These are phyloP conservation scores for Halichoerus grypus DNA, from an alignment of 2,113 vertebrate species.

Conservation along the genomic window DNA sequence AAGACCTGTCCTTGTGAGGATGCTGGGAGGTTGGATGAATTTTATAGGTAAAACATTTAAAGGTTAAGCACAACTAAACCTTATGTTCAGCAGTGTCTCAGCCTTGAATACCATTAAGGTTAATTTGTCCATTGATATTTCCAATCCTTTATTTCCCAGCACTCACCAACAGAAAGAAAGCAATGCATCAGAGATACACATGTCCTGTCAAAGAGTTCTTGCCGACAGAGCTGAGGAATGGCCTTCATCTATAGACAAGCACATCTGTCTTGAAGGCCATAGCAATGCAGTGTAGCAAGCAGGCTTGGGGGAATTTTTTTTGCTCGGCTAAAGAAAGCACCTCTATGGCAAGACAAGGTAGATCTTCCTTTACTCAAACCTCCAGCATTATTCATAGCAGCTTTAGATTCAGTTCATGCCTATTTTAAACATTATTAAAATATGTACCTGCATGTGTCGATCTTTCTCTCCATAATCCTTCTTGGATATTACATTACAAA, in stretches of 20 bases:
- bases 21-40: neutral
- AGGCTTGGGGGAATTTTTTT: too few species aligned
- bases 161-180: neutral
- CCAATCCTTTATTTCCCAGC: neutral
- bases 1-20: neutral
- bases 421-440: conserved; percentile 48
- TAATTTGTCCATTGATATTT: neutral
- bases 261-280: neutral
- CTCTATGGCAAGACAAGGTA: rapidly evolving
- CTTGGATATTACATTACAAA: conserved; percentile 62
- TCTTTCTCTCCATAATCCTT: conserved; percentile 57
- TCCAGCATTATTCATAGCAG: neutral
- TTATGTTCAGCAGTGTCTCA: neutral
- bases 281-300: rapidly evolving
- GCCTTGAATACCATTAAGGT: neutral
- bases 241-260: neutral
- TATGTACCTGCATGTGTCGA: neutral
- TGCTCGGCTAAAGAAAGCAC: neutral
- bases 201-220: neutral
- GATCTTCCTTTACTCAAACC: neutral
- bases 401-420: neutral
- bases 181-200: neutral
- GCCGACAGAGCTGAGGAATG: neutral
- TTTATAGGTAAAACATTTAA: neutral
- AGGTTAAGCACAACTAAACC: neutral